These are phyloP conservation scores for Endomychus coccineus DNA, from an alignment of 2,888 invertebrate species.

Conservation along the genomic window DNA sequence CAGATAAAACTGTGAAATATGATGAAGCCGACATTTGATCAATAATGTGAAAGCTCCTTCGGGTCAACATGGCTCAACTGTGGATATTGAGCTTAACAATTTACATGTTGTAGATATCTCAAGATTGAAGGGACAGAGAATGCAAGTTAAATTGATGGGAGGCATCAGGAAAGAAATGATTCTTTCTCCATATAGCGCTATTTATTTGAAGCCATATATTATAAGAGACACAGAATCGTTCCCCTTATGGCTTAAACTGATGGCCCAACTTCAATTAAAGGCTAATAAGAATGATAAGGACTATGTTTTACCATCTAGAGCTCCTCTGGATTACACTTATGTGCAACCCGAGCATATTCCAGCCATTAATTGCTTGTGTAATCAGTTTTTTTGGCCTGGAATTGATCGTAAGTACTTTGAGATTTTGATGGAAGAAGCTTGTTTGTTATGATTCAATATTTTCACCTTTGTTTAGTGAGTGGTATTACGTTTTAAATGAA, in stretches of 20 bases:
- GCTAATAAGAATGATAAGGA: conserved; percentile 43
- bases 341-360: conserved; percentile 82
- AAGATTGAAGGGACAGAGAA: conserved; percentile 25
- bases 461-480: too few species aligned
- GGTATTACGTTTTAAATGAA: too few species aligned
- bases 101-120: conserved; percentile 33
- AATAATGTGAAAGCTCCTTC: too few species aligned
- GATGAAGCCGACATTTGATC: too few species aligned
- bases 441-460: too few species aligned
- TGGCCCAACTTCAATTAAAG: conserved; percentile 54
- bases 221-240: conserved; percentile 58
- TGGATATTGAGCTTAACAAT: too few species aligned
- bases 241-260: conserved; percentile 66
- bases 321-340: conserved; percentile 78
- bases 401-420: conserved; percentile 66
- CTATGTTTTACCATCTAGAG: conserved; percentile 41
- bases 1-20: too few species aligned
- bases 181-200: conserved; percentile 63
- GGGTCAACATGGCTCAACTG: too few species aligned
- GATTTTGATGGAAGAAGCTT: too few species aligned
- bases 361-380: conserved; percentile 75
- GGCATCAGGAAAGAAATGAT: conserved; percentile 42
- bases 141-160: conserved; percentile 36
- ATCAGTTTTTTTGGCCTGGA: conserved; percentile 86
- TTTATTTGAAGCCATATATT: conserved; percentile 77